phyloP scores from a whole-genome alignment of 2,888 invertebrate species.

The Choreutis nemorana region DNA sequence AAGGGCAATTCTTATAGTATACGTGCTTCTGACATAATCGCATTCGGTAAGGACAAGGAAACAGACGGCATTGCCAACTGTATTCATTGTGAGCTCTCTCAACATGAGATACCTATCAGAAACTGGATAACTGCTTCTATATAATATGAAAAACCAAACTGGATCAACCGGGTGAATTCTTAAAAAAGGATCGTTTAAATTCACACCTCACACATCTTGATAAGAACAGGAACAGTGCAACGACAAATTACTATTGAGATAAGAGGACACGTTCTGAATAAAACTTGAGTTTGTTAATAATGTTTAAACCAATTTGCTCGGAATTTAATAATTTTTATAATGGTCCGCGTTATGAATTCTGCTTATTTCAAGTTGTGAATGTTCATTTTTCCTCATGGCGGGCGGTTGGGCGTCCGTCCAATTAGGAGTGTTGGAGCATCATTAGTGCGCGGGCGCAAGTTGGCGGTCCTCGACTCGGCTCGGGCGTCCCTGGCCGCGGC shows the following conservation, averaged over 20 bases:
- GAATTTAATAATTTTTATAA: conserved; percentile 29
- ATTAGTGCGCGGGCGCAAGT: conserved; percentile 33
- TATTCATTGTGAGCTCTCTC: conserved; percentile 5
- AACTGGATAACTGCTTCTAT: conserved; percentile 4
- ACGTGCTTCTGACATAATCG: conserved; percentile 51
- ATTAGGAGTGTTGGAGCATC: conserved; percentile 58
- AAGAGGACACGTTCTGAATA: conserved; percentile 24
- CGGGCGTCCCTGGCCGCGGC: conserved; percentile 44
- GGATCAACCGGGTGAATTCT: conserved; percentile 20
- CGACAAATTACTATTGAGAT: conserved; percentile 35
- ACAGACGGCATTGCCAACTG: too few relatives aligned
- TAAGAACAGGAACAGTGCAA: conserved; percentile 27
- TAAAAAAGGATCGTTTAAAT: conserved; percentile 33
- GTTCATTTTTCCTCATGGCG: conserved; percentile 37
- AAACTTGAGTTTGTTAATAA: conserved; percentile 22
- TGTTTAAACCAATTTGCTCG: conserved; percentile 23
- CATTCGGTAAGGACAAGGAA: conserved; percentile 34
- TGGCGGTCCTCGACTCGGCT: conserved; percentile 23
- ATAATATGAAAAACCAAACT: conserved; percentile 20
- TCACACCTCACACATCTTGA: conserved; percentile 43
- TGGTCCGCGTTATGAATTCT: conserved; percentile 22
- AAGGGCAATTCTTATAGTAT: conserved; percentile 51
- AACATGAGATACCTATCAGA: neutral
- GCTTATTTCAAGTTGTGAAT: neutral
- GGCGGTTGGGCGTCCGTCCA: conserved; percentile 43